A percentile compares a stretch with the other conserved stretches of the same genome.
Conservation (phyloP, 2,888 invertebrate genomes). For the Eupeodes luniger region DNA sequence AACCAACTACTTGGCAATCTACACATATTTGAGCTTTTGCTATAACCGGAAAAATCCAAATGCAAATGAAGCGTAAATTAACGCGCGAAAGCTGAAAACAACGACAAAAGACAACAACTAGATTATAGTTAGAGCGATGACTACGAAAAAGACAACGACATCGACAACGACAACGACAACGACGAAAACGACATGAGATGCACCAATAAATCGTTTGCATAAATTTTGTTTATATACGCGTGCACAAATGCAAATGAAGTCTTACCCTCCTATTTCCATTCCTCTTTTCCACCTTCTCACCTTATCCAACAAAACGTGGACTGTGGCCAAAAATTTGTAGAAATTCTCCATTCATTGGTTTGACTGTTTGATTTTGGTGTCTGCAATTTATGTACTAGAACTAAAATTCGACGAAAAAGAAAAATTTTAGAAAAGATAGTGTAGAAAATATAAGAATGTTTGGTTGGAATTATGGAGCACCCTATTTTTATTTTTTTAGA, state of each 20-base stretch:
- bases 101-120: slow-evolving; percentile 13
- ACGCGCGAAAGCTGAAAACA: slow-evolving; percentile 27
- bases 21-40: slow-evolving; percentile 26
- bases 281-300: too few relatives aligned
- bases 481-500: not conserved
- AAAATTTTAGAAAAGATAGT: not conserved
- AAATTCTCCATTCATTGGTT: not conserved
- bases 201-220: slow-evolving; percentile 53
- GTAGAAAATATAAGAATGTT: not conserved
- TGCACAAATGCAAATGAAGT: slow-evolving; percentile 53
- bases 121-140: not conserved
- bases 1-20: slow-evolving; percentile 25
- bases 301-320: not conserved
- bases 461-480: not conserved
- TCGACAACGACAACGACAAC: too few relatives aligned
- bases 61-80: slow-evolving; percentile 69
- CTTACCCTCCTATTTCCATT: too few relatives aligned
- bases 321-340: slow-evolving; percentile 21
- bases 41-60: slow-evolving; percentile 29
- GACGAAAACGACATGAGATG: slow-evolving; percentile 30
- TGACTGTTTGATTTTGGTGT: slow-evolving; percentile 1
- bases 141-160: not conserved
- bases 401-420: not conserved
- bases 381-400: not conserved
- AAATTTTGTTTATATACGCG: slow-evolving; percentile 11